Conservation (phyloP, 2,113 vertebrate genomes). For the Ailuropoda melanoleuca region DNA sequence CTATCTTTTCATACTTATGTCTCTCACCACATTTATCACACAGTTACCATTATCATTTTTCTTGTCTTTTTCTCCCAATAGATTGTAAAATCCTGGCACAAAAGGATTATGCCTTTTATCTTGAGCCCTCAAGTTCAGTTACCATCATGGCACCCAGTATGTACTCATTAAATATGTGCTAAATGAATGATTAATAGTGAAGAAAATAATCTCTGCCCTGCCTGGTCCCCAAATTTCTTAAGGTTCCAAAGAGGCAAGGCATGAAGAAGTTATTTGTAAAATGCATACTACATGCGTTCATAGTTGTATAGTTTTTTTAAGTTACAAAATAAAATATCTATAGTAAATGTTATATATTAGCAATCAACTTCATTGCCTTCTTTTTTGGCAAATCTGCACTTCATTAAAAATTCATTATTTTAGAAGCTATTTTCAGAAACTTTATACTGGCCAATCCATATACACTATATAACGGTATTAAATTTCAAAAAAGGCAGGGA, state of each 20-base stretch:
- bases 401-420: constrained; percentile 6
- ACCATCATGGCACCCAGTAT: not conserved
- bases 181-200: not conserved
- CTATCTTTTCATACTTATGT: not conserved
- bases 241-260: not conserved
- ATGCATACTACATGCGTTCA: not conserved
- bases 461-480: not conserved
- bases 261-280: not conserved
- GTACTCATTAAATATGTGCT: not conserved
- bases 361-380: not conserved
- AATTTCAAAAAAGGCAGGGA: not conserved
- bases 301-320: not conserved
- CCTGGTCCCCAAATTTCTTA: not conserved
- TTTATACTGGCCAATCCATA: not conserved
- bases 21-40: not conserved
- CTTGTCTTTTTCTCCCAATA: not conserved
- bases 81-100: not conserved
- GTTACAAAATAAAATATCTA: not conserved
- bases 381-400: not conserved
- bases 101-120: not conserved
- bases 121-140: not conserved
- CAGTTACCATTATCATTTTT: not conserved
- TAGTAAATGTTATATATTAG: not conserved
- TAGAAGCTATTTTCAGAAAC: constrained; percentile 1
- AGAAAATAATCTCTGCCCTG: not conserved